Evolutionary conservation across 2,797 vertebrate species (phyloP).

Genomic region (Melanotaenia trifasciata): DNA sequence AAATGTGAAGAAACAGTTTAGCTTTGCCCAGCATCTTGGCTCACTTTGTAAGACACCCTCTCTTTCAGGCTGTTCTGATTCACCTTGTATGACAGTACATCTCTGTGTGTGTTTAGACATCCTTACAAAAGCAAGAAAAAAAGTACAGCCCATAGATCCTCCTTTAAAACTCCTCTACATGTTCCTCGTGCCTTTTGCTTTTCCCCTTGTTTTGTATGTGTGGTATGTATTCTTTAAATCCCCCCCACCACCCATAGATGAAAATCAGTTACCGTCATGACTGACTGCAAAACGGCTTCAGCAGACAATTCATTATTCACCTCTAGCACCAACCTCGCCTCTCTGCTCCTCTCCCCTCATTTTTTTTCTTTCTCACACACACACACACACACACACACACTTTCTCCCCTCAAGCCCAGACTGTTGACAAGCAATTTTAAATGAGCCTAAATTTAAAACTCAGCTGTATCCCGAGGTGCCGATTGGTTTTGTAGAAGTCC

Average conservation of each 20-base stretch:
- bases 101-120: conserved; percentile 37
- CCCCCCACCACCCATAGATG: conserved; percentile 57
- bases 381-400: conserved; percentile 7
- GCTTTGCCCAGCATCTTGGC: conserved; percentile 34
- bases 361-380: conserved; percentile 7
- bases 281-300: conserved; percentile 75
- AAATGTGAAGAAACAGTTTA: conserved; percentile 69
- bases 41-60: conserved; percentile 32
- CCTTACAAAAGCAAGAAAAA: conserved; percentile 22
- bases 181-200: conserved; percentile 40
- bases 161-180: conserved; percentile 17
- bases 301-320: conserved; percentile 85
- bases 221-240: conserved; percentile 37
- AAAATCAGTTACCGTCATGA: conserved; percentile 79
- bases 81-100: conserved; percentile 1
- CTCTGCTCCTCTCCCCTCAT: conserved; percentile 41
- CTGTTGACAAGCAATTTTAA: conserved; percentile 85
- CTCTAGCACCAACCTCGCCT: conserved; percentile 67
- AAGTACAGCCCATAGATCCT: conserved; percentile 14
- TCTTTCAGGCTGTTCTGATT: conserved; percentile 32
- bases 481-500: conserved; percentile 48
- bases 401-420: conserved; percentile 49
- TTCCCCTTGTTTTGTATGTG: conserved; percentile 40
- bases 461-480: conserved; percentile 50
- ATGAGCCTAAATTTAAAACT: conserved; percentile 82